Conservation (phyloP, 2,888 invertebrate species). For the Ypsolopha sequella region DNA sequence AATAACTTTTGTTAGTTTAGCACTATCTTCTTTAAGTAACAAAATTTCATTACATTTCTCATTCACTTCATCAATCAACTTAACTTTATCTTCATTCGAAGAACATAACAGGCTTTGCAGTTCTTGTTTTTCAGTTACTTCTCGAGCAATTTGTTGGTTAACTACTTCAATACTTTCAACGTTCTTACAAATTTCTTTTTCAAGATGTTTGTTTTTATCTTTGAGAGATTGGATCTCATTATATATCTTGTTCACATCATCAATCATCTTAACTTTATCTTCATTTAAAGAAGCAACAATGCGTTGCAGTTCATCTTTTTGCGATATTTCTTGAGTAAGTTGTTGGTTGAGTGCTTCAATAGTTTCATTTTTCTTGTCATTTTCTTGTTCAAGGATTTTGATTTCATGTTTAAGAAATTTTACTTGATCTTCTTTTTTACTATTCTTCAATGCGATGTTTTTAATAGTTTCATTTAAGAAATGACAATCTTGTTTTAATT, state of each 20-base stretch:
- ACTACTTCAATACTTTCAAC: too few relatives aligned
- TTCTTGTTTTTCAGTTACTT: too few relatives aligned
- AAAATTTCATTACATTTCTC: conserved; percentile 7
- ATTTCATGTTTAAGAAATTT: conserved; percentile 16
- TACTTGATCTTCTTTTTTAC: conserved; percentile 18
- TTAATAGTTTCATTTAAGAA: conserved; percentile 17
- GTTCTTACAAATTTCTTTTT: too few relatives aligned
- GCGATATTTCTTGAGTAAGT: conserved; percentile 6
- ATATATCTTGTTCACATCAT: neutral
- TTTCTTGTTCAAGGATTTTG: conserved; percentile 14
- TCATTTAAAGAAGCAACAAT: too few relatives aligned
- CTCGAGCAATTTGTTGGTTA: too few relatives aligned
- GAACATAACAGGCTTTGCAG: too few relatives aligned
- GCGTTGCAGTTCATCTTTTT: too few relatives aligned
- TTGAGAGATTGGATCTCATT: too few relatives aligned
- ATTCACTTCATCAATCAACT: conserved; percentile 6
- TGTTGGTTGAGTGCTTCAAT: conserved; percentile 16
- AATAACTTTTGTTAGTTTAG: neutral
- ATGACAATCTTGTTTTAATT: conserved; percentile 17
- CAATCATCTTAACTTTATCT: neutral
- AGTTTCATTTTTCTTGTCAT: conserved; percentile 15
- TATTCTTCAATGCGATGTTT: conserved; percentile 9
- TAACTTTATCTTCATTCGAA: neutral
- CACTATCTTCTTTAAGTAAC: conserved; percentile 3
- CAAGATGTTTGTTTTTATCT: too few relatives aligned